Percentiles rank a stretch among this genome's conserved stretches.
These are phyloP conservation scores for Oligia strigilis DNA, from an alignment of 2,888 invertebrate genomes.

Conservation along the genomic window DNA sequence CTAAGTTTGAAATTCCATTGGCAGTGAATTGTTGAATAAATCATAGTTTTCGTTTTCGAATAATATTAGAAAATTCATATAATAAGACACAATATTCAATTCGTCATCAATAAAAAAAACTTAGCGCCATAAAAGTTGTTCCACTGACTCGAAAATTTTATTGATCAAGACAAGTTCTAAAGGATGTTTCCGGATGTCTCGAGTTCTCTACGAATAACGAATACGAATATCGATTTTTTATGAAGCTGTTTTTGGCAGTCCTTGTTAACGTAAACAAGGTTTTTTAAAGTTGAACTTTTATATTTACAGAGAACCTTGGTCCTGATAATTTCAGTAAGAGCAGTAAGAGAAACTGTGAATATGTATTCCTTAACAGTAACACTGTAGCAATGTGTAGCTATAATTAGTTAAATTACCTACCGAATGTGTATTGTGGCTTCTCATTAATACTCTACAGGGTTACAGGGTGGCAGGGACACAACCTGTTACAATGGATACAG, in stretches of 20 bases:
- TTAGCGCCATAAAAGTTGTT: constrained; percentile 5
- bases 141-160: constrained; percentile 32
- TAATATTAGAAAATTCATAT: not conserved
- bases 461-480: too few relatives aligned
- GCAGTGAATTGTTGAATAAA: not conserved
- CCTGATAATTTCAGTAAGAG: not conserved
- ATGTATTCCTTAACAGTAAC: not conserved
- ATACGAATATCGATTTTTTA: not conserved
- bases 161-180: constrained; percentile 18
- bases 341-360: not conserved
- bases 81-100: not conserved
- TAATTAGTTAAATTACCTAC: not conserved
- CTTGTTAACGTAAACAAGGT: constrained; percentile 9
- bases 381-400: not conserved
- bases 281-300: not conserved
- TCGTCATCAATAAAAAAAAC: constrained; percentile 1
- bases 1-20: not conserved
- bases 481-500: too few relatives aligned
- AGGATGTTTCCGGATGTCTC: constrained; percentile 31
- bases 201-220: not conserved
- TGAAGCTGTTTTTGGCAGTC: constrained; percentile 21
- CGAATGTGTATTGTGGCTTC: not conserved
- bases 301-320: not conserved
- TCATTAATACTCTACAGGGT: not conserved
- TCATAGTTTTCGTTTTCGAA: not conserved